Conservation (phyloP, 2,797 vertebrate species). For the Enteromius argenteus region DNA sequence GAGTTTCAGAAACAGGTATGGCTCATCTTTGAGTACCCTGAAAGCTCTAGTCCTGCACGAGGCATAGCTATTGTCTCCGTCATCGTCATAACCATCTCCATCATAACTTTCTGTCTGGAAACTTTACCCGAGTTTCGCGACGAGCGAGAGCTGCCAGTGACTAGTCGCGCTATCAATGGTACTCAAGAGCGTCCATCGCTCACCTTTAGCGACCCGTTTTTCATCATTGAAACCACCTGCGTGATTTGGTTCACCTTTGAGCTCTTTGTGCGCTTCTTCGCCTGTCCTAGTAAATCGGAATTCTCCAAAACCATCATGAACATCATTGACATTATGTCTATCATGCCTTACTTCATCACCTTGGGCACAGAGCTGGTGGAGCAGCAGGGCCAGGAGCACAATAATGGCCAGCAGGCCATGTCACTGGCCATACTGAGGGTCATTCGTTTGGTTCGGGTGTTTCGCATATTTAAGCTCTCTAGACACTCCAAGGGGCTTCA, state of each 20-base stretch:
- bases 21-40: conserved; percentile 97
- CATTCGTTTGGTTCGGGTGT: conserved; percentile 93
- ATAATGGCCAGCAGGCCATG: conserved; percentile 94
- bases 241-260: conserved; percentile 98
- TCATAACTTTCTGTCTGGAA: conserved; percentile 97
- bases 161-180: conserved; percentile 75
- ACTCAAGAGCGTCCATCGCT: conserved; percentile 77
- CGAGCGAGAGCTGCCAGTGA: conserved; percentile 84
- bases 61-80: conserved; percentile 96
- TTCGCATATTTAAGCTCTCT: conserved; percentile 96
- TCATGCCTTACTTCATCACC: conserved; percentile 97
- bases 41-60: conserved; percentile 91
- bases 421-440: conserved; percentile 95
- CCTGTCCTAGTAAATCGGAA: conserved; percentile 90
- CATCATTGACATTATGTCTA: conserved; percentile 93
- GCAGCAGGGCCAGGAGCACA: conserved; percentile 80
- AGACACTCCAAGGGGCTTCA: conserved; percentile 95
- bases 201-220: conserved; percentile 92
- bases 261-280: conserved; percentile 91
- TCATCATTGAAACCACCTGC: conserved; percentile 95
- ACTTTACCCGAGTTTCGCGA: conserved; percentile 95
- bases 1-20: conserved; percentile 98
- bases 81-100: conserved; percentile 95
- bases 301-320: conserved; percentile 93
- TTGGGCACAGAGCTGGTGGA: conserved; percentile 93